Conservation (phyloP, 2,797 vertebrate genomes). For the Limosa lapponica region DNA sequence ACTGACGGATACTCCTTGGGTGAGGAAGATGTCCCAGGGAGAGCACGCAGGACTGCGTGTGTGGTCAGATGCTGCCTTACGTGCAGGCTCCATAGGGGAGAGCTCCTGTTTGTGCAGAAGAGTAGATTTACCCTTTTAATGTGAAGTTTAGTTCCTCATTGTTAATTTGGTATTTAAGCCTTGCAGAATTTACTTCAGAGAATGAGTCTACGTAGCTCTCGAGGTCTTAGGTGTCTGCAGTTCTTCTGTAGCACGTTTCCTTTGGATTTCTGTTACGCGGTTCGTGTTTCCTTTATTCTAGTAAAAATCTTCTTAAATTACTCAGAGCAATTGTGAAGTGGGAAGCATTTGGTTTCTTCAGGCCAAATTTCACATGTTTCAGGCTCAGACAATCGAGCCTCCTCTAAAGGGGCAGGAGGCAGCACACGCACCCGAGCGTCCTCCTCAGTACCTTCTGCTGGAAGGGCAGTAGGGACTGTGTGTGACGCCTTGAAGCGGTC, state of each 20-base stretch:
- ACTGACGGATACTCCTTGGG: not conserved
- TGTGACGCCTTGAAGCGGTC: not conserved
- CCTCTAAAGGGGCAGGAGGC: not conserved
- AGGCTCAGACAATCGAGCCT: not conserved
- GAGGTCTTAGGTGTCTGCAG: fast-evolving
- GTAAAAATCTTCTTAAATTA: not conserved
- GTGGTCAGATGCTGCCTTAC: not conserved
- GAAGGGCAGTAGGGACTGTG: fast-evolving
- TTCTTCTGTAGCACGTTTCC: not conserved
- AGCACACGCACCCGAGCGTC: fast-evolving
- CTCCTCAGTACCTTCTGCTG: not conserved
- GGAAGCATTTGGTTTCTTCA: not conserved
- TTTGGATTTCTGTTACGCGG: not conserved
- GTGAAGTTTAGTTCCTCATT: not conserved
- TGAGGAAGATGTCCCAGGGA: not conserved
- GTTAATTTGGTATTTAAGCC: not conserved
- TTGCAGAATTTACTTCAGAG: not conserved
- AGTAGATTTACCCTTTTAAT: not conserved
- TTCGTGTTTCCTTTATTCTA: not conserved
- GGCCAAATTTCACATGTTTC: not conserved
- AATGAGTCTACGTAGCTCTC: not conserved
- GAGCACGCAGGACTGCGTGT: not conserved
- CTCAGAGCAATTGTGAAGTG: not conserved
- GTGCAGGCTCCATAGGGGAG: not conserved
- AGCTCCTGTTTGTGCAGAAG: not conserved